Percentiles rank a stretch among this genome's conserved stretches.
Conservation (phyloP, 2,113 vertebrate genomes). For the Numenius arquata region DNA sequence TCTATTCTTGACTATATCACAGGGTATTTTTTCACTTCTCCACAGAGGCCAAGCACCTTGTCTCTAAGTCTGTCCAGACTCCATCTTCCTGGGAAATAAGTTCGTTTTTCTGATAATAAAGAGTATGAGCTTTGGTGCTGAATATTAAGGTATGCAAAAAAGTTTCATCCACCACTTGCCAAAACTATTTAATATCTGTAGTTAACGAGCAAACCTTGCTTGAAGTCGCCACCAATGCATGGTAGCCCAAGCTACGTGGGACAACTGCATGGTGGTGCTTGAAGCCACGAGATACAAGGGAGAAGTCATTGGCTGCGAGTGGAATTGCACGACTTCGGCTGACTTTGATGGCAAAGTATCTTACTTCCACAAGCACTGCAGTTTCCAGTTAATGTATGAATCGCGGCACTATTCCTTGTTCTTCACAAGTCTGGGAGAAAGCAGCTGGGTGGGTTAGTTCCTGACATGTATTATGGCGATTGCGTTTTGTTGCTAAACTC, state of each 20-base stretch:
- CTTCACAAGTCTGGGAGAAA: neutral
- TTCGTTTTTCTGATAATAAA: neutral
- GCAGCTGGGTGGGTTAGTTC: neutral
- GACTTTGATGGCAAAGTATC: neutral
- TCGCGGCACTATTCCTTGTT: neutral
- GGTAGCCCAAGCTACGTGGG: neutral
- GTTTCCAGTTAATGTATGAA: neutral
- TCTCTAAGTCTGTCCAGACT: neutral
- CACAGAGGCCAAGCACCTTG: neutral
- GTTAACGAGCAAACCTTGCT: neutral
- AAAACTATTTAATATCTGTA: neutral
- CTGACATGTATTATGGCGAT: neutral
- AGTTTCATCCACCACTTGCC: neutral
- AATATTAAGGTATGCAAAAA: neutral
- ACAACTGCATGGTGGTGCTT: fast-evolving
- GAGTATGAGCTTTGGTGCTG: neutral
- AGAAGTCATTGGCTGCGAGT: neutral
- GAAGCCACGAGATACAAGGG: neutral
- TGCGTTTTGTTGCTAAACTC: neutral
- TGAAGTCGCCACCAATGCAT: neutral
- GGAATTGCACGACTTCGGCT: neutral
- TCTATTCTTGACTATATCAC: neutral
- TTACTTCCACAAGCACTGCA: neutral
- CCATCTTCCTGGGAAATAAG: neutral
- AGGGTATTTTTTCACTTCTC: neutral